Conservation (phyloP, 2,113 vertebrate genomes). For the Cyprinodon variegatus region DNA sequence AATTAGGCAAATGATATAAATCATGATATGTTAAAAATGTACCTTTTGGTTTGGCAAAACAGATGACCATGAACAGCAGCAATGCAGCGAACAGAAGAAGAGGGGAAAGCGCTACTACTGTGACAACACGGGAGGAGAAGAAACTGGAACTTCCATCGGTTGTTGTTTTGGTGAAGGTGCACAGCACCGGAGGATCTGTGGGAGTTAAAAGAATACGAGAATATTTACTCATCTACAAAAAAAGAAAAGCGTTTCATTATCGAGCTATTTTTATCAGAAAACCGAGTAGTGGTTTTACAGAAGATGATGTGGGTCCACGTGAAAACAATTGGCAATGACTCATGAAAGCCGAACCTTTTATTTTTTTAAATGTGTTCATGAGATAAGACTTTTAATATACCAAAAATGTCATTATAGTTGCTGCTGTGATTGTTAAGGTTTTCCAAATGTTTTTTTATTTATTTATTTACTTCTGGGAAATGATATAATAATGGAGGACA, state of each 20-base stretch:
- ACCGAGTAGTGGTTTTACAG: not conserved
- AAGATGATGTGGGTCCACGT: not conserved
- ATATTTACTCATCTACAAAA: constrained; percentile 1
- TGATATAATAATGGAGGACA: no score
- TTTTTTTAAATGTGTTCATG: no score
- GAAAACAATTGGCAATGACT: not conserved
- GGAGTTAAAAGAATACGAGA: constrained; percentile 54
- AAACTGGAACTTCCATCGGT: not conserved
- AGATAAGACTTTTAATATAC: no score
- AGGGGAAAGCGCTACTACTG: constrained; percentile 32
- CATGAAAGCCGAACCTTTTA: no score
- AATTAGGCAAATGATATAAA: not conserved
- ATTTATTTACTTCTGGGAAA: no score
- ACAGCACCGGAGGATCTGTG: constrained; percentile 25
- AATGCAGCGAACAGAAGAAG: constrained; percentile 20
- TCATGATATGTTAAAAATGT: not conserved
- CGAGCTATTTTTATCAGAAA: not conserved
- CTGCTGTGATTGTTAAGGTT: not conserved
- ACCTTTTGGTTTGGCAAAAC: constrained; percentile 48
- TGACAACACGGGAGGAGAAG: not conserved
- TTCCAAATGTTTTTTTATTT: no score
- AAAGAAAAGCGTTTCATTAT: not conserved
- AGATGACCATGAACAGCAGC: constrained; percentile 37
- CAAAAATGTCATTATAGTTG: no score
- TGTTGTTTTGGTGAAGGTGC: accelerated